Evolutionary conservation across 2,888 invertebrate genomes (phyloP), one percentile per base, ranked within the genome.

Genomic region (Chrysolina haemoptera): DNA sequence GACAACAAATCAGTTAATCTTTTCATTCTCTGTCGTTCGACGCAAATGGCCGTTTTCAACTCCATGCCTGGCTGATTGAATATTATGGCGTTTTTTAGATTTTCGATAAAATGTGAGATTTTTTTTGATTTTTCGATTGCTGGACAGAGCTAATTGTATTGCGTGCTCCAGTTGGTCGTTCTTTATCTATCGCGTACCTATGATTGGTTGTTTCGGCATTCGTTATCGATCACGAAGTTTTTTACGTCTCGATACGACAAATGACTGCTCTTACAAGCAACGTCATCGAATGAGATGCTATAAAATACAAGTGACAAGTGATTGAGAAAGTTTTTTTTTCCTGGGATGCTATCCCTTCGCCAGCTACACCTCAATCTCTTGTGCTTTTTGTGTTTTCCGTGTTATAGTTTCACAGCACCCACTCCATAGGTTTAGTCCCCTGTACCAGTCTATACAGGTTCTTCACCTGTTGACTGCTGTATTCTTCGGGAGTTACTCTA

Each of bases 1-100:
- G 78, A 80, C 81, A 82, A 81, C 81, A 79, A 80, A 82, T 82
- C 81, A 79, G 81, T 81, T 81, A 80, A 80, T 82, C 81, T 81
- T 79, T 78, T 78, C 73, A 71, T 73, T 75, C n/a, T 27, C 72
- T 76, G 74, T 73, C 76, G 72, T 71, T 75, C 75, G 76, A 65
- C 75, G 75, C 73, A 76, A 75, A 76, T 75, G 75, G 68, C 70
- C 75, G 73, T 74, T 76, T 76, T 73, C 50, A 71, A 68, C 66
- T 76, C 71, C 71, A 69, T 55, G 78, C 70, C 75, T 74, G 75
- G 73, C 78, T 76, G 76, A 65, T 71, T 75, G 78, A 76, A 78
- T 75, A 75, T 78, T 71, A 71, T 74, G 76, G 71, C 62, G 66
- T 67, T 71, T 71, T 68, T 73, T 62, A 68, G 68, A 65, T 70